Conservation (phyloP, 1,140 invertebrate genomes). For the Drosophila cardini region DNA sequence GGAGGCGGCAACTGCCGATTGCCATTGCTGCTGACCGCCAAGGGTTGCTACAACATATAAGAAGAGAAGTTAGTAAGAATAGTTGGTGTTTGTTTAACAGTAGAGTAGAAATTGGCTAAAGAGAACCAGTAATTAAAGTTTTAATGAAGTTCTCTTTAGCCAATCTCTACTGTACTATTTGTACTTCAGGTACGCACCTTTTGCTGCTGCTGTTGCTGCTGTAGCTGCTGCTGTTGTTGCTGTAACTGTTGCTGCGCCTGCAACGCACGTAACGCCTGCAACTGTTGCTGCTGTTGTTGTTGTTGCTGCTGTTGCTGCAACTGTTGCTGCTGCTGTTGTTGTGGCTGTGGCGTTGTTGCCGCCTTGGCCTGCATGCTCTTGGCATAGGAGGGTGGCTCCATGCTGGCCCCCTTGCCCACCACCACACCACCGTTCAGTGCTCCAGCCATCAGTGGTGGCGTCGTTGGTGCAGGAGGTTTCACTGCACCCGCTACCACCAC, state of each 20-base stretch:
- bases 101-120: neutral
- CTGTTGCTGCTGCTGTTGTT: constrained; percentile 84
- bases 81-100: neutral
- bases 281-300: constrained; percentile 76
- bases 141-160: neutral
- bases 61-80: constrained; percentile 38
- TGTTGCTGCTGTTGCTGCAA: constrained; percentile 46
- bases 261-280: constrained; percentile 81
- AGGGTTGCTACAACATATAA: constrained; percentile 80
- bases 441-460: constrained; percentile 85
- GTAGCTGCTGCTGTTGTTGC: constrained; percentile 44
- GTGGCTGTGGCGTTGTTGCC: constrained; percentile 86
- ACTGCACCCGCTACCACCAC: constrained; percentile 41
- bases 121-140: neutral
- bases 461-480: constrained; percentile 86
- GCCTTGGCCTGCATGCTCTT: constrained; percentile 94
- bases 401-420: constrained; percentile 88
- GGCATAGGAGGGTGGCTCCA: constrained; percentile 95
- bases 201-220: constrained; percentile 43
- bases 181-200: constrained; percentile 21
- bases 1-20: constrained; percentile 89
- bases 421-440: constrained; percentile 69
- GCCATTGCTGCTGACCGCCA: constrained; percentile 59
- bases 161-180: neutral
- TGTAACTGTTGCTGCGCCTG: constrained; percentile 59